Evolutionary conservation across 2,888 invertebrate species (phyloP).

Genomic region (Noctuana brunneofusca): DNA sequence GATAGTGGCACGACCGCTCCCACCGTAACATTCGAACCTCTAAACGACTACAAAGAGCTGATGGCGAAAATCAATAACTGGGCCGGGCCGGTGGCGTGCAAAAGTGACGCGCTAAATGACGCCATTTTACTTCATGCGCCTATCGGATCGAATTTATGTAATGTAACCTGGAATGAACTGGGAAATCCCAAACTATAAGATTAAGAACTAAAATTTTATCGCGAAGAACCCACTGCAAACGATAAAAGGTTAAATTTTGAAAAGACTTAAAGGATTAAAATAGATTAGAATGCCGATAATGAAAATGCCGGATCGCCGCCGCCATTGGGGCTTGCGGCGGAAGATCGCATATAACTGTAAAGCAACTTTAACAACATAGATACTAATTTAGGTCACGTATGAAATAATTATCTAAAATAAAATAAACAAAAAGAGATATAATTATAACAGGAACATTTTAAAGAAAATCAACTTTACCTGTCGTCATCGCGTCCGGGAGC

Average conservation of each 20-base stretch:
- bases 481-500: slow-evolving; percentile 91
- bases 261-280: slow-evolving; percentile 68
- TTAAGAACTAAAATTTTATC: slow-evolving; percentile 57
- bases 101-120: slow-evolving; percentile 75
- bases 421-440: neutral
- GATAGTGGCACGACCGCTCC: slow-evolving; percentile 41
- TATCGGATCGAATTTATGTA: slow-evolving; percentile 60
- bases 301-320: slow-evolving; percentile 73
- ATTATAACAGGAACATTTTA: neutral
- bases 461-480: slow-evolving; percentile 76
- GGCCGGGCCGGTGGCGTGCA: slow-evolving; percentile 71
- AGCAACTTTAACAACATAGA: slow-evolving; percentile 54
- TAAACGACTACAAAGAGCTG: slow-evolving; percentile 52
- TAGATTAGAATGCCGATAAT: slow-evolving; percentile 69
- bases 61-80: slow-evolving; percentile 63
- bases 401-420: slow-evolving; percentile 13
- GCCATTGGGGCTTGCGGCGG: slow-evolving; percentile 69
- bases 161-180: slow-evolving; percentile 64
- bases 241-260: slow-evolving; percentile 73
- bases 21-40: slow-evolving; percentile 58
- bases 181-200: slow-evolving; percentile 75
- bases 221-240: slow-evolving; percentile 67
- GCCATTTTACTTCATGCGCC: slow-evolving; percentile 81
- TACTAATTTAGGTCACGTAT: slow-evolving; percentile 32
- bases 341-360: slow-evolving; percentile 48